These are phyloP conservation scores for Madoqua kirkii DNA, from an alignment of 2,113 vertebrate species.

Conservation along the genomic window DNA sequence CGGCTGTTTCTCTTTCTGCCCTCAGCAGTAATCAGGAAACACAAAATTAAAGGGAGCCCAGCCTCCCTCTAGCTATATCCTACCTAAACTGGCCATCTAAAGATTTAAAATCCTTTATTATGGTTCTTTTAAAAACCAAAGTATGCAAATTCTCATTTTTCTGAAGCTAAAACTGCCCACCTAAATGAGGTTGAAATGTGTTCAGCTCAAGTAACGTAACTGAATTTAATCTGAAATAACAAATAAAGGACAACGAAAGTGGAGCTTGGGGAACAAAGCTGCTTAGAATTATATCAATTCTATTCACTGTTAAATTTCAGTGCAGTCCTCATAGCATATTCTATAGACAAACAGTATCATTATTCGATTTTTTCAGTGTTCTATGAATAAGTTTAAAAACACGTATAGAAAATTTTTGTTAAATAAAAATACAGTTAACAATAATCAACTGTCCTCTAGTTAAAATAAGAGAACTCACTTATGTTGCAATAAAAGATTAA, in stretches of 20 bases:
- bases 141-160: conserved; percentile 13
- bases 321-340: background rate
- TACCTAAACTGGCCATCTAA: background rate
- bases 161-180: background rate
- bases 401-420: background rate
- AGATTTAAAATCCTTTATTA: background rate
- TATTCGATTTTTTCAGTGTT: background rate
- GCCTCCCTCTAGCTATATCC: background rate
- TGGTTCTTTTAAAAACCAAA: background rate
- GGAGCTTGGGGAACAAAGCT: background rate
- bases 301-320: background rate
- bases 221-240: conserved; percentile 32
- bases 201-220: conserved; percentile 9
- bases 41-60: background rate
- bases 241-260: background rate
- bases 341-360: background rate
- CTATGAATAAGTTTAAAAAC: conserved; percentile 9
- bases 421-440: conserved; percentile 30
- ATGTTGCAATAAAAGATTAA: conserved; percentile 15
- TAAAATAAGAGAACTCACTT: background rate
- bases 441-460: background rate
- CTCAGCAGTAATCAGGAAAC: background rate
- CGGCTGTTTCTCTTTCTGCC: background rate
- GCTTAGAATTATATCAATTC: background rate
- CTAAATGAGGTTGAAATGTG: background rate